These are phyloP conservation scores for human (Homo sapiens) DNA, from an alignment of 2,113 vertebrate species.

Conservation along the genomic window GRCh38 chr4:31776001-31776500, in stretches of 20 bases:
- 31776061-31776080: neutral
- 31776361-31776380: slow-evolving; percentile 12
- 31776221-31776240: neutral
- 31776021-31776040: neutral
- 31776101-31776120: neutral
- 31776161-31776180: neutral
- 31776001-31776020: neutral
- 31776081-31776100: neutral
- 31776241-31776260: neutral
- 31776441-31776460: neutral
- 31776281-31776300: neutral
- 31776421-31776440: neutral
- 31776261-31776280: neutral
- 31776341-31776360: neutral
- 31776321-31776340: neutral
- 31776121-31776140: neutral
- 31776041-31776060: neutral
- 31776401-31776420: neutral
- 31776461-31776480: neutral
- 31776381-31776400: neutral
- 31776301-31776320: slow-evolving; percentile 29
- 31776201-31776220: neutral
- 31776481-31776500: neutral
- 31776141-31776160: neutral
- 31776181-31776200: neutral